Base-by-base conservation (phyloP, 2,797 vertebrate genomes). In the Pangasius krempfi region DNA sequence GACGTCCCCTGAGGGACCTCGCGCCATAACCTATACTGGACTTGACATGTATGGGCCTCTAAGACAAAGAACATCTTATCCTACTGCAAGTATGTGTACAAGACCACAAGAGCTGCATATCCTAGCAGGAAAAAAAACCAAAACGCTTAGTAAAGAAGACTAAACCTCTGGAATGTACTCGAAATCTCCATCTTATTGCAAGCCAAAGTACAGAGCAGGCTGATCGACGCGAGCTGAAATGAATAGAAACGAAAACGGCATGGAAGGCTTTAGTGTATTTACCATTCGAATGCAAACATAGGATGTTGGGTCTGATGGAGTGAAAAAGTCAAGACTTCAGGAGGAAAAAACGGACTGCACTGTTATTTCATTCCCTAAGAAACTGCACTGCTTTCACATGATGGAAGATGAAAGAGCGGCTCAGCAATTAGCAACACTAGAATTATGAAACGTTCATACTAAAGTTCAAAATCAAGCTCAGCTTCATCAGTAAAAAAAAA, bases 31-130 rank as follows among this genome's bases (percentile, higher is more conserved):
- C 85, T 52, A 30, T 40, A 62, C 72, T 10, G 70, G 54, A 84
- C 62, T 27, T 4, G 80, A 62, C 25, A 14, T 58, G 72, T 62
- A 47, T 12, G n/a, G 58, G 58, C 85, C 58, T 70, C 62, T 0
- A 6, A 68, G 76, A 91, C 9, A 87, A 89, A 93, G 93, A 94
- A 95, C 94, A 95, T 92, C 92, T 94, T 90, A 93, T 93, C 91
- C 93, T 92, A 91, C 92, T 92, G 94, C 93, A 95, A 93, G 93
- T 88, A 91, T 91, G 70, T 66, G 91, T 89, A 89, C 90, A 62
- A 87, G 88, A 62, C 82, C 88, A 90, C 87, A 20, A 85, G 68
- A 54, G 87, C 93, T 91, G 90, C 80, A 73, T 84, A 85, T 89
- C 93, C 90, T 64, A 92, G 91, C 92, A 90, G 68, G 62, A 81